Base-by-base conservation (phyloP, 2,797 vertebrate species). In the Sebastes wilsoni region DNA sequence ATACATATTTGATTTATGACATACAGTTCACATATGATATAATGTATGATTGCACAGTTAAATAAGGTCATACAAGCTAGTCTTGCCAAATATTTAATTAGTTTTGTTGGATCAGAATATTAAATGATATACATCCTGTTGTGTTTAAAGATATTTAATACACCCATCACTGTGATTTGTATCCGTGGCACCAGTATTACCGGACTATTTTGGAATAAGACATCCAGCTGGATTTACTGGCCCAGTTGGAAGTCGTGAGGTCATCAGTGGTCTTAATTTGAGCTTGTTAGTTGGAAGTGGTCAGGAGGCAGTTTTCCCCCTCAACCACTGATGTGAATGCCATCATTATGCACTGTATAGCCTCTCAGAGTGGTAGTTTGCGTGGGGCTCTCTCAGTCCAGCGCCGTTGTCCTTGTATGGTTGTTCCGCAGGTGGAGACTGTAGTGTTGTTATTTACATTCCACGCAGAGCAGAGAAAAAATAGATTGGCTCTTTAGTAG, bases 271-370 rank as follows among this genome's bases (percentile, higher is more conserved):
- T 89, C 88, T 91, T 88, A 88, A 88, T 90, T 91, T 91, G 88
- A 93, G 87, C 61, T 87, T 92, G 89, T 93, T 88, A 83, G 85
- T 92, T 94, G 94, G 92, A 95, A 93, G 93, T 94, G 93, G 94
- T 94, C 91, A 92, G 87, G 83, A 93, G 88, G 87, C 89, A 77
- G 83, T 77, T 84, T 88, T 80, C 88, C 84, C 78, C 70, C 87
- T 90, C 80, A 88, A 94, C 93, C 93, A 87, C 93, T 92, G 72
- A 92, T 82, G 88, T 93, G 89, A 95, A 92, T 91, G 79, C 91
- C 88, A 82, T 94, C 90, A 93, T 94, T 92, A 94, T 94, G 92
- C 49, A 36, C 73, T 74, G 81, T 77, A 55, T 49, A 79, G 85
- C 79, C 75, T 88, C 91, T 89, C 87, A 91, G 87, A 93, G 91